Conservation (phyloP, 2,113 vertebrate genomes). For the Oreochromis aureus region DNA sequence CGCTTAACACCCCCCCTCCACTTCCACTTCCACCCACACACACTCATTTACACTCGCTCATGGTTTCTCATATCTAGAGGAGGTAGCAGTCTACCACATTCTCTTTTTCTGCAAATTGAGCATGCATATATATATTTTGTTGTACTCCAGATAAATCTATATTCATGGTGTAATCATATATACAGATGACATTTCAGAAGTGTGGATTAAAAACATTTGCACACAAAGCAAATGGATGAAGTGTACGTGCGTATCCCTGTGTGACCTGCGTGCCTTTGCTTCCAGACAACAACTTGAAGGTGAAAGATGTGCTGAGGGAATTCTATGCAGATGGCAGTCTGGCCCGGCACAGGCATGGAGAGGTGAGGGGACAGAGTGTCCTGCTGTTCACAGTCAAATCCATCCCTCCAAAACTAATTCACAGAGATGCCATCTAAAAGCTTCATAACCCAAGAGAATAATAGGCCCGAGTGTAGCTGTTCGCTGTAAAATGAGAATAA, state of each 20-base stretch:
- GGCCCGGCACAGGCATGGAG: conserved; percentile 75
- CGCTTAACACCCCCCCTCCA: background rate
- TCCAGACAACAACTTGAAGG: conserved; percentile 84
- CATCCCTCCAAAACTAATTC: background rate
- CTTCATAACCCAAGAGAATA: background rate
- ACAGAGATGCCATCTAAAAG: background rate
- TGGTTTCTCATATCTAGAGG: conserved; percentile 35
- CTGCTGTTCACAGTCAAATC: background rate
- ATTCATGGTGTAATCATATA: background rate
- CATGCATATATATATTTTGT: background rate
- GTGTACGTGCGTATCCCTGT: background rate
- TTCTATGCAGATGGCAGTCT: conserved; percentile 77
- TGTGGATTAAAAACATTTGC: background rate
- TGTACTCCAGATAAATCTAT: background rate
- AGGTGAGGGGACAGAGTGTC: conserved; percentile 73
- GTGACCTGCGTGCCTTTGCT: conserved; percentile 28
- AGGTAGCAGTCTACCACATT: conserved; percentile 26
- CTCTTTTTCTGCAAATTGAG: background rate
- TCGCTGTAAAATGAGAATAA: background rate
- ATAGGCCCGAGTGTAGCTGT: background rate
- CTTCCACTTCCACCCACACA: conserved; percentile 44
- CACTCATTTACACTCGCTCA: conserved; percentile 42
- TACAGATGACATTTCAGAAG: background rate
- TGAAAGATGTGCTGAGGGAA: conserved; percentile 85
- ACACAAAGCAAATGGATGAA: background rate